Evolutionary conservation across 2,797 vertebrate genomes (phyloP).

Genomic region (Momotus momota): DNA sequence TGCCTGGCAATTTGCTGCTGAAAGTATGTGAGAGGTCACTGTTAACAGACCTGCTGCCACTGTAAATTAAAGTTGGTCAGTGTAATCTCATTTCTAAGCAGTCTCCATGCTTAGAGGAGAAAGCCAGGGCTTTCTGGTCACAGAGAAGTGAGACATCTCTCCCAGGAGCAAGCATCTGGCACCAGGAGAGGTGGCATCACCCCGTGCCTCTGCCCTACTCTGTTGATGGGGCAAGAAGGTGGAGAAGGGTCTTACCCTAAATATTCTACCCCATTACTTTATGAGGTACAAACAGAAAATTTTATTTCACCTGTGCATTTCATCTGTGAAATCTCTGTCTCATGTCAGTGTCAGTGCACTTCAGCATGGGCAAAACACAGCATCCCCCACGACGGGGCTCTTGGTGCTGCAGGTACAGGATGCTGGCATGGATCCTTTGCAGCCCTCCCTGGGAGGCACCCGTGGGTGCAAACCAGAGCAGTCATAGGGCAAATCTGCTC

Average conservation of each 20-base stretch:
- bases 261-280: background rate
- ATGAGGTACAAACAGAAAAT: background rate
- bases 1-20: background rate
- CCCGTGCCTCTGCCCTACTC: too few species aligned
- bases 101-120: background rate
- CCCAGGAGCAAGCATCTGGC: rapidly evolving
- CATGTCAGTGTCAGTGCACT: rapidly evolving
- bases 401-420: rapidly evolving
- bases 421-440: background rate
- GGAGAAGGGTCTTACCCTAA: rapidly evolving
- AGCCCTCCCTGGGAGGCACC: background rate
- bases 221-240: background rate
- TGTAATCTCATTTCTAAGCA: background rate
- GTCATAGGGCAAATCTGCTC: background rate
- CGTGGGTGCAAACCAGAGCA: background rate
- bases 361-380: rapidly evolving
- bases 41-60: background rate
- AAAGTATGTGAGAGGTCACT: background rate
- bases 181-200: background rate
- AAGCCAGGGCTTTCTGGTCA: background rate
- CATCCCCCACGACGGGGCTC: background rate
- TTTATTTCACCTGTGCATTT: background rate
- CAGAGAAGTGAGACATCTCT: rapidly evolving
- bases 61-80: background rate
- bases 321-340: background rate